phyloP scores from a whole-genome alignment of 1,140 invertebrate species.

The Myzus persicae region DNA sequence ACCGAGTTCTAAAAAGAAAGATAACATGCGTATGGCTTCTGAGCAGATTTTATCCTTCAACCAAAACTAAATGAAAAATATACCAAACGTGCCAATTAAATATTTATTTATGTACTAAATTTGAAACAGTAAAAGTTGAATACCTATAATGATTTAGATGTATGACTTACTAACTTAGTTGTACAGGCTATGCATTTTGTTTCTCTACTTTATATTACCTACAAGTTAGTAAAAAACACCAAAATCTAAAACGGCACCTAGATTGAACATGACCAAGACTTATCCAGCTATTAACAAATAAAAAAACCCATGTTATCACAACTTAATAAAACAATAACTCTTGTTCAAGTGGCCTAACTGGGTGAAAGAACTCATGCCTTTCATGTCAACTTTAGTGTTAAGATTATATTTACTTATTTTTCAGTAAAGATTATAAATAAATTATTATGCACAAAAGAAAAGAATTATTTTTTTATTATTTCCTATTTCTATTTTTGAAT shows the following conservation, averaged over 20 bases:
- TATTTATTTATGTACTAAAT: slow-evolving; percentile 3
- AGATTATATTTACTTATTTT: background rate
- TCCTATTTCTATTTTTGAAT: too few relatives aligned
- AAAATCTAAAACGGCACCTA: background rate
- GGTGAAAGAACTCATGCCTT: background rate
- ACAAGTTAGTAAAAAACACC: background rate
- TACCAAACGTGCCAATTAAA: background rate
- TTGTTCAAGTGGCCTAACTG: background rate
- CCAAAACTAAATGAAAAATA: background rate
- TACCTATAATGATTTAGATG: background rate
- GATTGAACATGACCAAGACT: background rate
- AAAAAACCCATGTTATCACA: background rate
- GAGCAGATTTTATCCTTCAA: background rate
- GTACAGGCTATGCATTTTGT: background rate
- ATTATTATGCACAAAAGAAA: background rate
- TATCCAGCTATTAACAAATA: background rate
- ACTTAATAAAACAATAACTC: background rate
- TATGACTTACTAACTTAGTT: background rate
- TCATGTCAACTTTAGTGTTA: background rate
- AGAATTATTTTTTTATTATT: too few relatives aligned
- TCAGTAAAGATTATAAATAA: background rate
- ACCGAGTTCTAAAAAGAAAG: background rate
- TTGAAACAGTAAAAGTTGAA: background rate
- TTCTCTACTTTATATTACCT: background rate
- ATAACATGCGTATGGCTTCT: background rate